Evolutionary conservation across 2,797 vertebrate species (phyloP), one percentile per base, ranked within the genome.

Genomic region (Poecilia velifera): DNA sequence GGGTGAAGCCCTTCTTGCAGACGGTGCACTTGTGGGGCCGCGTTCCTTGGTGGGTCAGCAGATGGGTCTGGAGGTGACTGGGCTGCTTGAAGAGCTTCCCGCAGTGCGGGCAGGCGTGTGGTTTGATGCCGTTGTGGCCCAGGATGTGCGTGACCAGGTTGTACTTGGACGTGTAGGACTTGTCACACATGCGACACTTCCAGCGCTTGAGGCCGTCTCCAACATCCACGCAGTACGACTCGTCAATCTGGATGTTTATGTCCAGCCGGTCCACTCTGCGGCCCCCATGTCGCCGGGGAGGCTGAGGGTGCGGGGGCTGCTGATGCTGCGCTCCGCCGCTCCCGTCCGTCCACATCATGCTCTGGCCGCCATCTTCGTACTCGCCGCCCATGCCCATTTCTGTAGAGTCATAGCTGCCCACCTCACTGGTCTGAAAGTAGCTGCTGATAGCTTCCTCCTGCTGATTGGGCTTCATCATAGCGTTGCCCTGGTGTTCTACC

Each of bases 111-210:
- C 98, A 99, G 0, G 97, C 97, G 34, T 99, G 98, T 0, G 98
- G 98, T 92, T 99, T 99, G 94, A 99, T 97, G 90, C 98, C 98
- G 0, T 97, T 99, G 96, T 99, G 98, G 81, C 98, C 98, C 91
- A 99, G 95, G 89, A 99, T 99, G 95, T 99, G 98, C 0, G 98
- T 99, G 57, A 99, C 98, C 91, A 99, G 95, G 93, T 99, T 99
- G 96, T 99, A 99, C 93, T 99, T 99, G 86, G 98, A 99, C 0
- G 98, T 99, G 95, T 99, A 99, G 0, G 98, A 99, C 91, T 99
- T 99, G 85, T 99, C 98, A 0, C 98, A 99, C 96, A 99, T 97
- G 88, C 98, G 98, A 90, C 98, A 99, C 93, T 99, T 98, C 98
- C 98, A 99, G 87, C 98, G 97, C 85, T 98, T 98, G 92, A 99